Evolutionary conservation across 2,888 invertebrate species (phyloP), one percentile per base, ranked within the genome.

Genomic region (Zelleria hepariella): DNA sequence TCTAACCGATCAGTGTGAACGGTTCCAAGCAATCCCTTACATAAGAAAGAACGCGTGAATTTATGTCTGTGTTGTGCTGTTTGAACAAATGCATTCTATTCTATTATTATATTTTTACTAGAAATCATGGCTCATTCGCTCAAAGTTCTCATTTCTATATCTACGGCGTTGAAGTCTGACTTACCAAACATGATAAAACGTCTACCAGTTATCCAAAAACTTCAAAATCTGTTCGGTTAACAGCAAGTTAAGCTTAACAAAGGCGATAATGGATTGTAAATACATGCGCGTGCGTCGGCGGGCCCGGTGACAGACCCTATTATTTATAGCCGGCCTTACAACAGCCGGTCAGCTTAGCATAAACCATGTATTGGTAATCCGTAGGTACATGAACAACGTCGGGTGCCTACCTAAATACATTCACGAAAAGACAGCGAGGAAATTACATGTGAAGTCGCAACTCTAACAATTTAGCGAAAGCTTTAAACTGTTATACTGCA

Each of bases 201-300:
- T 10, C 15, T 10, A 15, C n/a, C n/a, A 15, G 32, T 15, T 42
- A 1, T 15, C 32, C n/a, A n/a, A n/a, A n/a, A n/a, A n/a, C n/a
- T n/a, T n/a, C n/a, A n/a, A n/a, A n/a, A n/a, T n/a, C n/a, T n/a
- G n/a, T n/a, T n/a, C n/a, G n/a, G 32, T 15, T 42, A 42, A 42
- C 6, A 15, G 3, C 32, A 42, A 42, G 32, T 42, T 42, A 10
- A 32, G 15, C 32, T 42, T 42, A 42, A 42, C 32, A 42, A 15
- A 42, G 32, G 51, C 65, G 64, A 68, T 67, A 60, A 60, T 60
- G 60, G 60, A 60, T 62, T 62, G 66, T 68, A 67, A 68, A 68
- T 67, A 68, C 58, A 58, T 60, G 59, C 53, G 56, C 53, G 62
- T 62, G 63, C 57, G 57, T 57, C 23, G 51, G 51, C 51, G 51